Evolutionary conservation across 2,888 invertebrate genomes (phyloP).

Genomic region (Mythimna ferrago): DNA sequence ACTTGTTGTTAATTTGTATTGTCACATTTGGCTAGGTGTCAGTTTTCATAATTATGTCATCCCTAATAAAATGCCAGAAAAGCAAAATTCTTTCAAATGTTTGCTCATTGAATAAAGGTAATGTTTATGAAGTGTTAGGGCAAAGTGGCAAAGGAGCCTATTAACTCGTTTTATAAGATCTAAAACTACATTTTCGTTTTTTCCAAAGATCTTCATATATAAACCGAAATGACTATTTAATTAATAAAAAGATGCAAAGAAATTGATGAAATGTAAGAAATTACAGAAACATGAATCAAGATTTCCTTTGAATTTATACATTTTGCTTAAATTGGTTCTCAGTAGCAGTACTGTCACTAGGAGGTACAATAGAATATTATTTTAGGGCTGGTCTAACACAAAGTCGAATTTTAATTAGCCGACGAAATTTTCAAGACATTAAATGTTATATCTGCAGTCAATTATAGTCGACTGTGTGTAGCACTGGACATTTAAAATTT

Average conservation of each 20-base stretch:
- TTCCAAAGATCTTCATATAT: not conserved
- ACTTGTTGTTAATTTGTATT: constrained; percentile 21
- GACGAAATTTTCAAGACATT: not conserved
- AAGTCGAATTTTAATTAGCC: not conserved
- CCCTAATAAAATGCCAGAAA: not conserved
- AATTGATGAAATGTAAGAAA: not conserved
- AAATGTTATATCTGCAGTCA: not conserved
- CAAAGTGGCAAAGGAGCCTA: not conserved
- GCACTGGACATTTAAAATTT: not conserved
- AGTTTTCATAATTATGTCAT: constrained; percentile 6
- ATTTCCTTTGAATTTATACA: not conserved
- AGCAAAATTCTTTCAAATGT: not conserved
- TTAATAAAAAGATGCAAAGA: not conserved
- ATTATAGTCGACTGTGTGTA: not conserved
- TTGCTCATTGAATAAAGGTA: not conserved
- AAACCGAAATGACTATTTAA: not conserved
- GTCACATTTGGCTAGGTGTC: constrained; percentile 24
- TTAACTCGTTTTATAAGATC: not conserved
- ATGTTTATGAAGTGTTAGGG: not conserved
- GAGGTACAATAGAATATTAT: not conserved
- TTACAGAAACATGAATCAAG: not conserved
- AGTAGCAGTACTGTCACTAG: not conserved
- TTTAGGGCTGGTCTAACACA: not conserved
- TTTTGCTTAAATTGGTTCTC: constrained; percentile 2
- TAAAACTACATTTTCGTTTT: not conserved